Evolutionary conservation across 1,140 invertebrate genomes (phyloP).

Genomic region (Sitodiplosis mosellana): DNA sequence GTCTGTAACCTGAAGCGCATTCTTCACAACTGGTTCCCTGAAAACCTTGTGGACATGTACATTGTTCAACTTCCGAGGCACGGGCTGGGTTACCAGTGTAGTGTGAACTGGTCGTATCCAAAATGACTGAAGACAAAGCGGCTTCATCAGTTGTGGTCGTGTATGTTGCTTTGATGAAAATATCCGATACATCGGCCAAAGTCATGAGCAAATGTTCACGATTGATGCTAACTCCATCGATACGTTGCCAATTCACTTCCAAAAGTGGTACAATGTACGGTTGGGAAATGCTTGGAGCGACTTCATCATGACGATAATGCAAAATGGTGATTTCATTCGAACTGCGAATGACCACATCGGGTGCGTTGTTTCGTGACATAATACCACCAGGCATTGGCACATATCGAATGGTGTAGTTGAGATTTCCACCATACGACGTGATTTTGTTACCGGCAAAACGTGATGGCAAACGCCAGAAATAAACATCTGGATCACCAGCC

Average conservation of each 20-base stretch:
- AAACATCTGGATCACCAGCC: constrained; percentile 14
- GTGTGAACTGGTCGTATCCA: constrained; percentile 57
- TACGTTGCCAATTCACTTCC: constrained; percentile 59
- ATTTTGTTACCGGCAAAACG: constrained; percentile 86
- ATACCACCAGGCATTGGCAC: constrained; percentile 48
- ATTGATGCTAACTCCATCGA: constrained; percentile 54
- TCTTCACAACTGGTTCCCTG: constrained; percentile 75
- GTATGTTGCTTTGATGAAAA: constrained; percentile 87
- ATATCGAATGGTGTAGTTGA: constrained; percentile 68
- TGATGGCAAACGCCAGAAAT: constrained; percentile 34
- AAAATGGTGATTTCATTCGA: constrained; percentile 59
- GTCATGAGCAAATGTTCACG: constrained; percentile 85
- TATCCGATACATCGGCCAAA: constrained; percentile 68
- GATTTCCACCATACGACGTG: constrained; percentile 74
- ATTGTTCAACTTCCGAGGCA: constrained; percentile 74
- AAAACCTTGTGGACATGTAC: constrained; percentile 61
- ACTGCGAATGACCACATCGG: constrained; percentile 75
- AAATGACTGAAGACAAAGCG: constrained; percentile 46
- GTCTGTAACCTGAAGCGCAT: constrained; percentile 71
- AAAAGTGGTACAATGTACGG: constrained; percentile 51
- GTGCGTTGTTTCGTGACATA: constrained; percentile 55
- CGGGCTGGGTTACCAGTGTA: constrained; percentile 45
- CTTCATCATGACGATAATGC: constrained; percentile 38
- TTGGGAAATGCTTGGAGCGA: constrained; percentile 37
- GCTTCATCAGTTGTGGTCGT: constrained; percentile 59